Evolutionary conservation across 2,113 vertebrate genomes (phyloP).

Genomic region (Gila orcuttii): DNA sequence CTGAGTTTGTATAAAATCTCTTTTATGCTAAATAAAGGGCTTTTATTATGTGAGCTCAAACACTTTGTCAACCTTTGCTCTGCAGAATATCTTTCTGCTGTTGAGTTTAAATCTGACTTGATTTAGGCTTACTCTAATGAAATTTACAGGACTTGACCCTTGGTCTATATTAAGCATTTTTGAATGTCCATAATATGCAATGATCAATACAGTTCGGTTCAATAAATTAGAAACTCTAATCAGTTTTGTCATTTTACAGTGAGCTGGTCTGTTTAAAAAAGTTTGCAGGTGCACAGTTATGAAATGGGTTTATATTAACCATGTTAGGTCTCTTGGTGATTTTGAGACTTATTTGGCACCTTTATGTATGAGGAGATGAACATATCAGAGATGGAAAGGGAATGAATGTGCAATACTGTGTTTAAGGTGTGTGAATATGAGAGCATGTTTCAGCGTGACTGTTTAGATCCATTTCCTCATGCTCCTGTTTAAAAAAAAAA

Average conservation of each 20-base stretch:
- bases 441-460: conserved; percentile 38
- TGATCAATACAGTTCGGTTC: background rate
- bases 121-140: background rate
- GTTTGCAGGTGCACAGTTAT: background rate
- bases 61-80: background rate
- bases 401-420: conserved; percentile 52
- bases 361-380: conserved; percentile 33
- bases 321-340: background rate
- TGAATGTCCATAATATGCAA: background rate
- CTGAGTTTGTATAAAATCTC: background rate
- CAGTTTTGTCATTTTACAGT: background rate
- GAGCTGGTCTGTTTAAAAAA: background rate
- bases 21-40: background rate
- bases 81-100: background rate
- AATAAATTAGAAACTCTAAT: background rate
- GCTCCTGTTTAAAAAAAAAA: conserved; percentile 40
- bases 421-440: conserved; percentile 23
- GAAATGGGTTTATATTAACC: background rate
- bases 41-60: conserved; percentile 6
- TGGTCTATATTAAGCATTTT: background rate
- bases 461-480: conserved; percentile 25
- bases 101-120: background rate
- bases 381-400: background rate
- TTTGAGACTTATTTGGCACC: background rate
- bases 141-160: background rate